A percentile compares a stretch with the other conserved stretches of the same genome.
These are phyloP conservation scores for Perca flavescens DNA, from an alignment of 2,113 vertebrate species.

Conservation along the genomic window DNA sequence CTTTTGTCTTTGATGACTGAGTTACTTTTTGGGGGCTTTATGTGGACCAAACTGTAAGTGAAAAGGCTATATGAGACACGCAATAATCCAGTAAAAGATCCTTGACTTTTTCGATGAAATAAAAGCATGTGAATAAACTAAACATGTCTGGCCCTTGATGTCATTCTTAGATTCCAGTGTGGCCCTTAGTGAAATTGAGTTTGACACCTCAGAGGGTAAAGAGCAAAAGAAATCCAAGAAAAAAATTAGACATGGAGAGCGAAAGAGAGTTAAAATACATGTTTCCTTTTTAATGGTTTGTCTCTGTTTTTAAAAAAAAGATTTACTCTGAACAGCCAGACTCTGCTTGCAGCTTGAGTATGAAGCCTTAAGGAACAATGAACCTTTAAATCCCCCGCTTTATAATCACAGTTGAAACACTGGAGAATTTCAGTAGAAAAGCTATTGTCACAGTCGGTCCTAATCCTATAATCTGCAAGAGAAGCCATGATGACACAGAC, in stretches of 20 bases:
- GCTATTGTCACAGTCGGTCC: conserved; percentile 13
- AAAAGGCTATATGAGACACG: no score
- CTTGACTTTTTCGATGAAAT: no score
- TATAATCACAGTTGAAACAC: conserved; percentile 6
- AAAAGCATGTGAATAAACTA: no score
- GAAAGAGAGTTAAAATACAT: conserved; percentile 17
- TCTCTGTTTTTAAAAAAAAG: conserved; percentile 25
- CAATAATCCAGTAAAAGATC: no score
- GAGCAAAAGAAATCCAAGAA: conserved; percentile 17
- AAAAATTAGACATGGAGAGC: not conserved
- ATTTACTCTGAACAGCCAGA: conserved; percentile 18
- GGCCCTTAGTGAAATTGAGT: no score
- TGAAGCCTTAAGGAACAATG: conserved; percentile 15
- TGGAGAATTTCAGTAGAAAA: not conserved
- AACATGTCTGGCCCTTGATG: no score
- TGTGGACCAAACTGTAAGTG: no score
- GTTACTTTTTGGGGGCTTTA: no score
- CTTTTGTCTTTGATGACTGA: no score
- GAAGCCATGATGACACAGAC: not conserved
- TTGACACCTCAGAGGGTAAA: conserved; percentile 26
- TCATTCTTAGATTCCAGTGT: no score
- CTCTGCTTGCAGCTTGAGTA: not conserved
- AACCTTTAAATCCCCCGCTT: conserved; percentile 19
- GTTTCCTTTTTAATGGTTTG: conserved; percentile 28
- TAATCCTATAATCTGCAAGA: conserved; percentile 9